Evolutionary conservation across 2,888 invertebrate genomes (phyloP), one percentile per base, ranked within the genome.

Genomic region (Athalia circularis): DNA sequence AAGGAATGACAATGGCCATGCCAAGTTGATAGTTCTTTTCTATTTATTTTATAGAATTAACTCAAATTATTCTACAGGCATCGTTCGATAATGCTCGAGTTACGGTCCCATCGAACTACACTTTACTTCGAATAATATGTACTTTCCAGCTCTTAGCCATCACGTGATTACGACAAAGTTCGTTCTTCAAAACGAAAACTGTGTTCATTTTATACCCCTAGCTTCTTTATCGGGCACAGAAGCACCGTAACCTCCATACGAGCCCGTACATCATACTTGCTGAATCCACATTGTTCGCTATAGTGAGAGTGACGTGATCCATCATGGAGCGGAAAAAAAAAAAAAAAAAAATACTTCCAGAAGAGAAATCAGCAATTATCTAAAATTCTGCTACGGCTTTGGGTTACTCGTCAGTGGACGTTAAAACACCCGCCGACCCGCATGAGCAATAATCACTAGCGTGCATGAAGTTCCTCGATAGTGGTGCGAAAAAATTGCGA

Each of bases 31-130:
- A 48, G 48, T 8, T 6, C 5, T 29, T 52, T 68, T 54, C 43
- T 29, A 68, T 68, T 68, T 29, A 29, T 29, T 29, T 29, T 29
- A 29, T 29, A 29, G 29, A 29, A 29, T 29, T 29, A 2, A 29
- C 3, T 54, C 52, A 29, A 43, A 29, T 54, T 43, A 29, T 68
- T 43, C 68, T 11, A 43, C 68, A 13, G 29, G 15, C 15, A 68
- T 54, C 13, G 57, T 45, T 59, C 72, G 59, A 59, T 59, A 59
- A 13, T 47, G 15, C 45, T 59, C 59, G 59, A 72, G 43, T 72
- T 45, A 72, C 59, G 52, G 50, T 50, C 64, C 43, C 75, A 29
- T 75, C 62, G 52, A 61, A 62, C 29, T 29, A 29, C 52, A 64
- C 61, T 50, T 15, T 43, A 50, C 62, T 43, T 50, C 29, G 15